Conservation (phyloP, 1,140 invertebrate genomes). For the Dryas iulia region DNA sequence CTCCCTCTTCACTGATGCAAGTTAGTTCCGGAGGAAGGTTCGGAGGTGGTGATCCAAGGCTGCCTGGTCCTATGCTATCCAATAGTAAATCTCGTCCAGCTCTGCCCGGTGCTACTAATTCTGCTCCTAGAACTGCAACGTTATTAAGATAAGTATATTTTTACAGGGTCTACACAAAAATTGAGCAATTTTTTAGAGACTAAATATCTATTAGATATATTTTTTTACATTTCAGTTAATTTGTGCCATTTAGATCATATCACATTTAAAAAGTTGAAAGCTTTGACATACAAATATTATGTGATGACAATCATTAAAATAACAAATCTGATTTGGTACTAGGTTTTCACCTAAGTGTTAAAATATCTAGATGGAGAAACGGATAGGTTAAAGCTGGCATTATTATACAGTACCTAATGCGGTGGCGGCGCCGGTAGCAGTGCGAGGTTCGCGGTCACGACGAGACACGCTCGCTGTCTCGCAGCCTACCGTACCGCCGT, state of each 20-base stretch:
- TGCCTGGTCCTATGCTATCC: constrained; percentile 65
- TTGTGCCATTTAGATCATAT: too few species aligned
- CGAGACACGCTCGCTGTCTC: constrained; percentile 53
- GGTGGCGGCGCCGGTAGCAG: constrained; percentile 56
- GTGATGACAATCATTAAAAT: too few species aligned
- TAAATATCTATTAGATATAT: too few species aligned
- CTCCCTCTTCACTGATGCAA: constrained; percentile 93
- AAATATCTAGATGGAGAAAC: too few species aligned
- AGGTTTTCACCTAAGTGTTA: too few species aligned
- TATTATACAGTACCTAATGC: constrained; percentile 49
- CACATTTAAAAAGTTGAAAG: too few species aligned
- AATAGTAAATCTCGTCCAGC: constrained; percentile 58
- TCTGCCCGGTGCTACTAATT: constrained; percentile 70
- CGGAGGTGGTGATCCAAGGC: constrained; percentile 67
- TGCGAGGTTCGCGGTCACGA: constrained; percentile 51
- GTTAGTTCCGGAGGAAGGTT: constrained; percentile 86
- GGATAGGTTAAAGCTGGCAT: too few species aligned
- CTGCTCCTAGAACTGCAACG: constrained; percentile 76
- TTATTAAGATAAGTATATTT: background rate
- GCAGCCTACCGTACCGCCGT: constrained; percentile 57
- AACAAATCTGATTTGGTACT: too few species aligned
- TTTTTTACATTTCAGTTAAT: too few species aligned
- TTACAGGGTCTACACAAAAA: too few species aligned
- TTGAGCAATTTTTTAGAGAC: too few species aligned
- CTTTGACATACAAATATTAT: too few species aligned